Evolutionary conservation across 2,888 invertebrate species (phyloP).

Genomic region (Coremacera marginata): DNA sequence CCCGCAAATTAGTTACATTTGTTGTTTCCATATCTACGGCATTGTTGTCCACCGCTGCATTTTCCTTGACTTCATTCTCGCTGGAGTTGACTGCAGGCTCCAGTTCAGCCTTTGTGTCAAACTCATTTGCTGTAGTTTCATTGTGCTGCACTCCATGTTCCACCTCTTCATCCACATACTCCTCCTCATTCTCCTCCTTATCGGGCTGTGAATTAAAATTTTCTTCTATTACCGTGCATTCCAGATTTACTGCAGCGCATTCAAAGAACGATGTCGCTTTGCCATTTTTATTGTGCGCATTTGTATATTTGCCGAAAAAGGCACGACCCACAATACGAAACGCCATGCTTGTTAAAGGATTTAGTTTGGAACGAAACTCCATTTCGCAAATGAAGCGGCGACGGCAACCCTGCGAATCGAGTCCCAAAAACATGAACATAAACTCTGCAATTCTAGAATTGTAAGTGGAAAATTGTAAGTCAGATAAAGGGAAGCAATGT

Average conservation of each 20-base stretch:
- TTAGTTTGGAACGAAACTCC: conserved; percentile 68
- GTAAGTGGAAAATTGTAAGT: background rate
- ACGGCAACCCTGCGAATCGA: conserved; percentile 68
- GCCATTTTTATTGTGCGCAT: conserved; percentile 55
- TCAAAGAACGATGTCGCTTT: conserved; percentile 63
- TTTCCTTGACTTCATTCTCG: background rate
- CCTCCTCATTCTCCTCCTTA: conserved; percentile 33
- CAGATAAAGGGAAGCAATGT: too few relatives aligned
- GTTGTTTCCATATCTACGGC: conserved; percentile 17
- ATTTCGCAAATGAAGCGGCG: conserved; percentile 72
- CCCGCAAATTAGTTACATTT: conserved; percentile 38
- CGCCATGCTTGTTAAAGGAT: conserved; percentile 65
- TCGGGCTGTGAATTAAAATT: conserved; percentile 10
- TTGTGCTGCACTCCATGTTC: background rate
- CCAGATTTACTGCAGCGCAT: conserved; percentile 63
- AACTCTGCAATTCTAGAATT: conserved; percentile 66
- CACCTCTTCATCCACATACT: conserved; percentile 1
- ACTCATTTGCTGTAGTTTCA: background rate
- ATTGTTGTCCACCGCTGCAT: conserved; percentile 29
- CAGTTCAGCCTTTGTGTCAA: background rate
- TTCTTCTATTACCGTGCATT: conserved; percentile 62
- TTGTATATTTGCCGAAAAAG: conserved; percentile 64
- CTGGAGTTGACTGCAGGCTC: background rate
- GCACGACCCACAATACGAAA: conserved; percentile 66
- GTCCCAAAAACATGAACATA: conserved; percentile 66